Conservation (phyloP, 2,888 invertebrate genomes). For the Cenopis cana region DNA sequence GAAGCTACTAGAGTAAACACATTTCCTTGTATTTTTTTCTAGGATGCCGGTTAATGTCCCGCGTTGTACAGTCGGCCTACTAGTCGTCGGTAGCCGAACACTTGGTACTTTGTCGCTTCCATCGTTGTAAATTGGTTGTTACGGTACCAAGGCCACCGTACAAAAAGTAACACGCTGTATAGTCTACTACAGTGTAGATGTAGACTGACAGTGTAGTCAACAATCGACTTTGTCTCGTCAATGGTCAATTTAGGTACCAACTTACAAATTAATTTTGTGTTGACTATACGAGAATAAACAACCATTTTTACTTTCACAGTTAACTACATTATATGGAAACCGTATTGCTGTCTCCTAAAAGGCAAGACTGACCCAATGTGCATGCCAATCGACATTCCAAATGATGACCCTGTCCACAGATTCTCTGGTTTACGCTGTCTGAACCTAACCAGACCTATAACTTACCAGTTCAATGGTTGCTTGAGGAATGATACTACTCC, state of each 20-base stretch:
- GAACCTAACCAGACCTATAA: conserved; percentile 34
- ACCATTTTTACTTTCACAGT: conserved; percentile 32
- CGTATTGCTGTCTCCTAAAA: conserved; percentile 33
- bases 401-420: conserved; percentile 33
- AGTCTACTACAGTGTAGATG: too few relatives aligned
- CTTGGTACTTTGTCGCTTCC: too few relatives aligned
- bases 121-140: too few relatives aligned
- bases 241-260: too few relatives aligned
- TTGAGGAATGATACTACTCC: conserved; percentile 33
- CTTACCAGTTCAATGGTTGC: conserved; percentile 32
- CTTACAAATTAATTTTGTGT: too few relatives aligned
- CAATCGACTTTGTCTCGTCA: neutral
- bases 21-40: too few relatives aligned
- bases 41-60: too few relatives aligned
- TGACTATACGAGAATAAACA: neutral
- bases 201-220: neutral
- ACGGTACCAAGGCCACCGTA: too few relatives aligned
- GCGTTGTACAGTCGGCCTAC: too few relatives aligned
- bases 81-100: too few relatives aligned
- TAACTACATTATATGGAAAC: conserved; percentile 28
- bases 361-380: conserved; percentile 35
- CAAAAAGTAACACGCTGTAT: too few relatives aligned
- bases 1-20: too few relatives aligned
- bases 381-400: conserved; percentile 22
- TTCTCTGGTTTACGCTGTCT: conserved; percentile 34